These are phyloP conservation scores for Myotis findleyi DNA, from an alignment of 2,797 vertebrate species.

Conservation along the genomic window DNA sequence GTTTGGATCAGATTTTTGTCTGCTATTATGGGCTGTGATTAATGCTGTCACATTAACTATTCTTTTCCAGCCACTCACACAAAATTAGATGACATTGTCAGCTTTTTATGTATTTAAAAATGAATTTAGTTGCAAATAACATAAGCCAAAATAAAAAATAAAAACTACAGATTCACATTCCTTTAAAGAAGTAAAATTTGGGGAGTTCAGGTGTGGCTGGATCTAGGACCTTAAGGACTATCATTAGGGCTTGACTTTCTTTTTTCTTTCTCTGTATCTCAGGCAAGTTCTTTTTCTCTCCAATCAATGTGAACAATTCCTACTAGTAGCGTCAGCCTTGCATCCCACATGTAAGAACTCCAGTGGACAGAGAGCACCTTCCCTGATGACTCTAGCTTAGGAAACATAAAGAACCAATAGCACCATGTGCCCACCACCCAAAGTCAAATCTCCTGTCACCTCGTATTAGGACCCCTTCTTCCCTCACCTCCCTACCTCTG, in stretches of 20 bases:
- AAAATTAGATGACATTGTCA: background rate
- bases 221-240: background rate
- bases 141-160: slow-evolving; percentile 33
- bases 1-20: background rate
- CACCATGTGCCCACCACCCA: too few species aligned
- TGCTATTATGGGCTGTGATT: background rate
- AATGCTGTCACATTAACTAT: background rate
- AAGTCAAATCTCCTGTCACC: too few species aligned
- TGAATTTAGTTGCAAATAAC: background rate
- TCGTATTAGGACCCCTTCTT: too few species aligned
- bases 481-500: too few species aligned
- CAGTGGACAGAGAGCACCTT: background rate
- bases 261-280: background rate
- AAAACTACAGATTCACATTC: background rate
- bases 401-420: background rate
- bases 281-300: background rate
- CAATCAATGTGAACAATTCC: background rate
- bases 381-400: background rate
- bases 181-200: background rate
- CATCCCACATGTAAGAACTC: background rate
- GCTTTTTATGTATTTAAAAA: slow-evolving; percentile 20
- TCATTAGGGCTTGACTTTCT: background rate
- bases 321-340: background rate
- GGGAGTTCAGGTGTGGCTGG: background rate
- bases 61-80: slow-evolving; percentile 23